Base-by-base conservation (phyloP, 2,113 vertebrate species). In the Myodes glareolus region DNA sequence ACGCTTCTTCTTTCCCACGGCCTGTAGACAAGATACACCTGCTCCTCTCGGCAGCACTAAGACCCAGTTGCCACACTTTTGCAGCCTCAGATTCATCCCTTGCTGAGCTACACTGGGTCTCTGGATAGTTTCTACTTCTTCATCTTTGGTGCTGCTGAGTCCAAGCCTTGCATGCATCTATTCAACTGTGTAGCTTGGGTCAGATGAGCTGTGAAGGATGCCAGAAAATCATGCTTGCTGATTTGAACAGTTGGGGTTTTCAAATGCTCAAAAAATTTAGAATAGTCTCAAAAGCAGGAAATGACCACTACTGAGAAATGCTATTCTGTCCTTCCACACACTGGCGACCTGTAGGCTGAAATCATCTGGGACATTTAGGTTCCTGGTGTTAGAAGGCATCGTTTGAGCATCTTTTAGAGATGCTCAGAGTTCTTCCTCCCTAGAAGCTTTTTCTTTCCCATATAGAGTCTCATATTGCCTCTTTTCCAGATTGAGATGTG, bases 371-470 rank as follows among this genome's bases (percentile, higher is more conserved):
- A 84, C 25, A 17, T 88, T 10, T 16, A 92, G 33, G 31, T 27
- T 76, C 70, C n/a, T 42, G 36, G 50, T 29, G 1, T 33, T 52
- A 45, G 1, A 86, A 85, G 5, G 52, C 61, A 45, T 68, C 73
- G 65, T 73, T 36, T 47, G 55, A n/a, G 52, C 25, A n/a, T 94
- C 42, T 94, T 95, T 73, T 90, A 78, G 94, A 90, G 58, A 33
- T 85, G 23, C 6, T 68, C 6, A 7, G 23, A 55, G 93, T 70
- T 95, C 50, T 55, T 77, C 63, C n/a, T 90, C 52, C 52, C 23
- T 72, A 63, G 16, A 90, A 84, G 36, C 39, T 11, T 92, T 88
- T 47, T 72, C 31, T 87, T 90, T 78, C 61, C 65, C 39, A 77
- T 21, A 27, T 10, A 42, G 27, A 85, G 27, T 84, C 10, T 91